Conservation (phyloP, 2,113 vertebrate species). For the Pterocles gutturalis region DNA sequence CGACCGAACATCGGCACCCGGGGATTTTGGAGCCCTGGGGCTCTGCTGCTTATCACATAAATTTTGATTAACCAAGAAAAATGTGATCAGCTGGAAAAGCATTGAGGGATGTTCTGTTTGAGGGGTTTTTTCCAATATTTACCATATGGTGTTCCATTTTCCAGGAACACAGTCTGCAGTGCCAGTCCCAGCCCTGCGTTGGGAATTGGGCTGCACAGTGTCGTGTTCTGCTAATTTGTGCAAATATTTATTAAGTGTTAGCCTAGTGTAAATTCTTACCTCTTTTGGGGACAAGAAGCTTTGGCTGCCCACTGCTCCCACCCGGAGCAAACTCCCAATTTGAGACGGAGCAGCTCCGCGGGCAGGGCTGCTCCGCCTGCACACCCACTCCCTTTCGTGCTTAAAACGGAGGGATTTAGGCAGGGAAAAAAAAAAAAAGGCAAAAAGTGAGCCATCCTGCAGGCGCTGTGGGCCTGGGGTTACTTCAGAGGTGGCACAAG, state of each 20-base stretch:
- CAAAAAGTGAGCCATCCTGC: neutral
- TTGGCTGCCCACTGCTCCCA: neutral
- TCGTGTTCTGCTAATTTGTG: neutral
- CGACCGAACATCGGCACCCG: accelerated
- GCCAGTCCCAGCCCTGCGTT: neutral
- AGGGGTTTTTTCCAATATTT: neutral
- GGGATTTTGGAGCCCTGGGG: neutral
- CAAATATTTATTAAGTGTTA: neutral
- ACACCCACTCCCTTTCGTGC: neutral
- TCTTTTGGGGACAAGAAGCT: no score
- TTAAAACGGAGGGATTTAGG: neutral
- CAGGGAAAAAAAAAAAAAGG: neutral
- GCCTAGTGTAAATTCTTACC: neutral
- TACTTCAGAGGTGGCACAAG: neutral
- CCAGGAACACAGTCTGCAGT: neutral
- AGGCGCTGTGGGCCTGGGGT: neutral
- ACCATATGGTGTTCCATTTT: neutral
- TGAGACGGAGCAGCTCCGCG: neutral
- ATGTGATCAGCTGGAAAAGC: neutral
- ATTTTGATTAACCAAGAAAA: neutral
- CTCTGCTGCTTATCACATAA: neutral
- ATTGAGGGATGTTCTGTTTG: neutral
- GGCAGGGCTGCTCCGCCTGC: neutral
- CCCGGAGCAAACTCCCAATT: neutral
- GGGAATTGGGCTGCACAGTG: neutral